phyloP scores from a whole-genome alignment of 1,140 invertebrate species.

The Drosophila sp. region DNA sequence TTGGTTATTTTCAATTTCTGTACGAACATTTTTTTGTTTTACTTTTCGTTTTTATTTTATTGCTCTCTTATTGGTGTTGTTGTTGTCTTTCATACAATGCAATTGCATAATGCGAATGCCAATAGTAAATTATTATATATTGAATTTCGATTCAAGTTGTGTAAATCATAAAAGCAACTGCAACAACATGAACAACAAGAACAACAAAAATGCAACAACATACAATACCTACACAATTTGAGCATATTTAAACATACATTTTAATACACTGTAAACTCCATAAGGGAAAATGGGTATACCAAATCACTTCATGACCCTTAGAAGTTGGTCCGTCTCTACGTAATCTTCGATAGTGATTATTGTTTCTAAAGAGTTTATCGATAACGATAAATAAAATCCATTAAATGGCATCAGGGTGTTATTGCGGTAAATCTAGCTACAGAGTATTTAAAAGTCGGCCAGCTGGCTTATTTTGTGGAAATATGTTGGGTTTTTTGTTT shows the following conservation, averaged over 20 bases:
- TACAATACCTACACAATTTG: slow-evolving; percentile 45
- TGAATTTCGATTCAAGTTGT: slow-evolving; percentile 46
- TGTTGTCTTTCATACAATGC: slow-evolving; percentile 42
- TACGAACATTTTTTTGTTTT: neutral
- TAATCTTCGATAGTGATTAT: too few species aligned
- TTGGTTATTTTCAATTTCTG: slow-evolving; percentile 9
- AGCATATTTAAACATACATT: slow-evolving; percentile 54
- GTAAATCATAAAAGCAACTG: slow-evolving; percentile 66
- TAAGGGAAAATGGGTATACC: too few species aligned
- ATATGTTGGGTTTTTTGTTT: neutral
- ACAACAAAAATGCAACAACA: slow-evolving; percentile 25
- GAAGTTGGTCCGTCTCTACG: too few species aligned
- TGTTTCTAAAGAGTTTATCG: too few species aligned
- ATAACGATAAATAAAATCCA: too few species aligned
- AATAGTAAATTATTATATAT: slow-evolving; percentile 48
- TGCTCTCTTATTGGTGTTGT: slow-evolving; percentile 12
- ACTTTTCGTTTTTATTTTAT: slow-evolving; percentile 12
- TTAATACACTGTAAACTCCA: too few species aligned
- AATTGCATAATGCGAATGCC: slow-evolving; percentile 42
- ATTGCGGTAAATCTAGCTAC: neutral
- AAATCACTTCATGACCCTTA: too few species aligned
- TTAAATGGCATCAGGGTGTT: too few species aligned
- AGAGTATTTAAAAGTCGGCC: slow-evolving; percentile 1
- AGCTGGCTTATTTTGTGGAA: neutral
- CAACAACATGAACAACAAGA: slow-evolving; percentile 24